These are phyloP conservation scores for Acinonyx jubatus DNA, from an alignment of 2,113 vertebrate species.

Conservation along the genomic window DNA sequence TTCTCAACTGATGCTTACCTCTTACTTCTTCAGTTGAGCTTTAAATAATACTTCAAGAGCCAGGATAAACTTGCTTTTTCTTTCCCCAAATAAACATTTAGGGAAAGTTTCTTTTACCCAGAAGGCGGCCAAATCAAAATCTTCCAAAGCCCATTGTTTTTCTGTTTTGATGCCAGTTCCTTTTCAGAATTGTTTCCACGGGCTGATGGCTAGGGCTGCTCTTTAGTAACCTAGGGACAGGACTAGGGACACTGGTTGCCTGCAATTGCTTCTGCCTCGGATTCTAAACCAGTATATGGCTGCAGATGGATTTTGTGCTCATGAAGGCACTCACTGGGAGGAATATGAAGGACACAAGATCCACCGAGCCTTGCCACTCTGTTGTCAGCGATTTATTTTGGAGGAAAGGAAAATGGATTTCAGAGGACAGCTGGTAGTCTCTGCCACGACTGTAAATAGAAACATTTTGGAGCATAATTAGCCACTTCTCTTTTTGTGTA, in stretches of 20 bases:
- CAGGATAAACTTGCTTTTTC: neutral
- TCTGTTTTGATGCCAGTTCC: neutral
- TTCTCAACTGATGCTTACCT: neutral
- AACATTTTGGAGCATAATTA: constrained; percentile 1
- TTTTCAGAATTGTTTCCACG: constrained; percentile 55
- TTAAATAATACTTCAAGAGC: neutral
- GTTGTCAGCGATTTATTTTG: neutral
- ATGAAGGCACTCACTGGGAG: constrained; percentile 85
- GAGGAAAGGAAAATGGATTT: neutral
- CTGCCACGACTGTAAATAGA: neutral
- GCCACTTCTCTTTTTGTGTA: neutral
- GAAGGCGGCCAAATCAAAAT: neutral
- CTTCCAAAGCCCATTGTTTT: neutral
- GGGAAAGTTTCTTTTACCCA: neutral
- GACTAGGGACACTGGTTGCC: neutral
- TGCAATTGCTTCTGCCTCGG: constrained; percentile 41
- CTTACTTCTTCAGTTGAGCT: neutral
- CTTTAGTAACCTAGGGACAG: constrained; percentile 39
- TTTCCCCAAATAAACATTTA: neutral
- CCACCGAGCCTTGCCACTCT: constrained; percentile 80
- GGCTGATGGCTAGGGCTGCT: constrained; percentile 57
- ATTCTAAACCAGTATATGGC: constrained; percentile 70
- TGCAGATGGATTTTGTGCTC: constrained; percentile 60
- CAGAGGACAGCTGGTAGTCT: neutral
- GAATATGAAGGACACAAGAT: constrained; percentile 88